phyloP scores from a whole-genome alignment of 2,113 vertebrate genomes.

The Gobius niger region DNA sequence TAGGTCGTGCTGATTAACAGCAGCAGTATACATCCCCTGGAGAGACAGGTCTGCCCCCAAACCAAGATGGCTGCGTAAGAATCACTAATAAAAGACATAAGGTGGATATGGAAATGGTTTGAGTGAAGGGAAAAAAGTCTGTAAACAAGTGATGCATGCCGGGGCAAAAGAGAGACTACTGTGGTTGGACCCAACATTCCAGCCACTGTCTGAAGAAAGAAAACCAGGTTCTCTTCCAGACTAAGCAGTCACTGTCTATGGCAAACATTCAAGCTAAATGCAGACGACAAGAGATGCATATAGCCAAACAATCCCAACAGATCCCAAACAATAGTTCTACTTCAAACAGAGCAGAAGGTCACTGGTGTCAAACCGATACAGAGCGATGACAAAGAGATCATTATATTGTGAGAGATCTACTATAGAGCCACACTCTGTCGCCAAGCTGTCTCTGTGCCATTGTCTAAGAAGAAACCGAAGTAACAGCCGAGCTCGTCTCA shows the following conservation, averaged over 20 bases:
- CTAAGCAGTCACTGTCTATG: background rate
- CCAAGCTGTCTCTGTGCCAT: slow-evolving; percentile 26
- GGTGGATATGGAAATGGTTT: background rate
- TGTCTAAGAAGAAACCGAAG: slow-evolving; percentile 43
- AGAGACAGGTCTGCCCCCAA: slow-evolving; percentile 13
- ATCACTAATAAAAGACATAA: background rate
- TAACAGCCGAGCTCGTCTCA: slow-evolving; percentile 1
- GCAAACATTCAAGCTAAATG: background rate
- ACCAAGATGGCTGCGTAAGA: slow-evolving; percentile 28
- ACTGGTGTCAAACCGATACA: background rate
- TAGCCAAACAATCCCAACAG: background rate
- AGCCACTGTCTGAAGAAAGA: background rate
- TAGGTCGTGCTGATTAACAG: slow-evolving; percentile 34
- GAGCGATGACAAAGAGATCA: background rate
- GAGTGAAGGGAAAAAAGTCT: background rate
- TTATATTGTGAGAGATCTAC: background rate
- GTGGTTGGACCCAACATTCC: background rate
- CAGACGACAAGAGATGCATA: background rate
- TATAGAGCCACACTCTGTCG: background rate
- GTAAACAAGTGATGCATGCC: background rate
- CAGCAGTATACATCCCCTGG: slow-evolving; percentile 29
- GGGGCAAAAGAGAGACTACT: background rate
- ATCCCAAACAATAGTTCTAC: background rate
- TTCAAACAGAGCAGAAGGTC: background rate
- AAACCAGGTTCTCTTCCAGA: background rate